These are phyloP conservation scores for Cheilosia urbana DNA, from an alignment of 2,888 invertebrate species.

Conservation along the genomic window DNA sequence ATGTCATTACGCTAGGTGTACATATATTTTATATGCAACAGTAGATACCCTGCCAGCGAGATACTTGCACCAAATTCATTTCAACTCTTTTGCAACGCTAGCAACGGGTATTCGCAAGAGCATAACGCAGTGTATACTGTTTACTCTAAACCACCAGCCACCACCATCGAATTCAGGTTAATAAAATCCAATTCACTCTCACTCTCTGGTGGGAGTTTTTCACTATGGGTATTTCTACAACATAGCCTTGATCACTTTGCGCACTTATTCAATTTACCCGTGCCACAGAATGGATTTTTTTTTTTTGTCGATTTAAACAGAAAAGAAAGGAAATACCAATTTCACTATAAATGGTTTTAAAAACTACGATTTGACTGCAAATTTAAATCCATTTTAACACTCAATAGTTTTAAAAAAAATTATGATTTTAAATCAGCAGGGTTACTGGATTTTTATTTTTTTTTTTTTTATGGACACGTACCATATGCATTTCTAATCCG, in stretches of 20 bases:
- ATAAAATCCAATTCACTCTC: slow-evolving; percentile 48
- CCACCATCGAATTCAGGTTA: slow-evolving; percentile 62
- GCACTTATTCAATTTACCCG: slow-evolving; percentile 19
- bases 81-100: slow-evolving; percentile 61
- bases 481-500: slow-evolving; percentile 56
- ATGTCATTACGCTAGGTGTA: slow-evolving; percentile 46
- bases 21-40: slow-evolving; percentile 4
- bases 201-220: slow-evolving; percentile 50
- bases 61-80: slow-evolving; percentile 57
- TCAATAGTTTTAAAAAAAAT: no score
- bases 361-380: neutral
- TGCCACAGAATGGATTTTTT: slow-evolving; percentile 11
- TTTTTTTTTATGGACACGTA: slow-evolving; percentile 32
- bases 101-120: slow-evolving; percentile 27
- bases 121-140: slow-evolving; percentile 12
- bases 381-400: neutral
- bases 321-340: neutral
- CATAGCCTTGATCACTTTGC: slow-evolving; percentile 49
- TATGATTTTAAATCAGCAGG: no score
- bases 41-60: slow-evolving; percentile 35
- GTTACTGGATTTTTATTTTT: neutral
- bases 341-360: slow-evolving; percentile 24
- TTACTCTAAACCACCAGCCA: neutral
- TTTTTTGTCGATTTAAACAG: neutral
- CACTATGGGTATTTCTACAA: slow-evolving; percentile 26